Base-by-base conservation (phyloP, 1,140 invertebrate genomes). In the Propsilocerus akamusi region DNA sequence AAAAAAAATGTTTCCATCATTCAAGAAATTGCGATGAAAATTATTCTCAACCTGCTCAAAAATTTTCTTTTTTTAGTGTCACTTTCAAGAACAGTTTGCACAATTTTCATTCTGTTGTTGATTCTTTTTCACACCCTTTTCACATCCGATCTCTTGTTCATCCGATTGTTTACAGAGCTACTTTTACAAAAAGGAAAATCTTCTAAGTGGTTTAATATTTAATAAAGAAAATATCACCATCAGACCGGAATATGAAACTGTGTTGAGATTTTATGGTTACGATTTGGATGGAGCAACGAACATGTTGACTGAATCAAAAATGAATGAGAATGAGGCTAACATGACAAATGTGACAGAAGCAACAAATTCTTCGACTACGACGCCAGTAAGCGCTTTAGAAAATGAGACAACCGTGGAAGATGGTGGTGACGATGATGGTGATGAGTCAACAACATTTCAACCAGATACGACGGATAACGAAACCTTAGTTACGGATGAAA, bases 231-330 rank as follows among this genome's bases (percentile, higher is more conserved):
- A 83, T 59, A 77, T 83, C 1, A 77, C 72, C 4, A 73, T 87
- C 25, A 75, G 74, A 22, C 68, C 74, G 10, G 74, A 75, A 24
- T 87, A 83, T 56, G 75, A 78, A 59, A 72, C 75, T 20, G 68
- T 83, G 26, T 62, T 88, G 14, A 68, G 73, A 51, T 86, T 85
- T 62, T 86, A 86, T 57, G 83, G 83, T 1, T 88, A 83, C 58
- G 79, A 86, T 63, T 65, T 78, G 47, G 70, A 52, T 14, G 25
- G 25, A 7, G 10, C 51, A 25, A 28, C 51, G 25, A 51, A 24
- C 20, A 28, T 26, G 48, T 14, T 49, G 3, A 56, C 60, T 6
- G 23, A 11, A 64, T 64, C 48, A 60, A 64, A 41, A 60, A 55
- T 54, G 55, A 59, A 41, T 20, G 34, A 6, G 25, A 46, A 53